phyloP scores from a whole-genome alignment of 2,888 invertebrate genomes.

The Taphrorychus bicolor region DNA sequence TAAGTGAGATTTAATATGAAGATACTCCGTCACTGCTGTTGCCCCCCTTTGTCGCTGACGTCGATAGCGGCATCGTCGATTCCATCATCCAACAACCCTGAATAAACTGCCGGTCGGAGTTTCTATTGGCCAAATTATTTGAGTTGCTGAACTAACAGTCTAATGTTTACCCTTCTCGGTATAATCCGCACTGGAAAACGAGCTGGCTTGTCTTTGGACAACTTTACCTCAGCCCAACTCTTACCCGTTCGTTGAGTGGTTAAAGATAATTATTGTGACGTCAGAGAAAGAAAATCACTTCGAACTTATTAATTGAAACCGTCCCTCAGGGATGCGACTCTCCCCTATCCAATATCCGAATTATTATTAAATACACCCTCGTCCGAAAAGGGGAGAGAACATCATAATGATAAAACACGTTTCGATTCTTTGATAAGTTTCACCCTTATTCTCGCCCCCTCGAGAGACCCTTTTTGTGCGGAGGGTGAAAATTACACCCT shows the following conservation, averaged over 20 bases:
- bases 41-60: not conserved
- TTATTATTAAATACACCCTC: conserved; percentile 34
- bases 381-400: conserved; percentile 20
- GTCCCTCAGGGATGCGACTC: not conserved
- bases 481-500: conserved; percentile 49
- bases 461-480: conserved; percentile 21
- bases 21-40: not conserved
- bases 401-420: conserved; percentile 54
- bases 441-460: conserved; percentile 40
- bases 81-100: conserved; percentile 50
- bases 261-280: not conserved
- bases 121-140: conserved; percentile 61
- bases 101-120: conserved; percentile 56
- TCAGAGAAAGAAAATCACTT: conserved; percentile 5
- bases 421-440: conserved; percentile 52
- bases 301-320: conserved; percentile 15
- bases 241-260: not conserved
- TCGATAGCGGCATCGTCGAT: conserved; percentile 32
- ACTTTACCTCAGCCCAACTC: not conserved
- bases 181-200: conserved; percentile 58
- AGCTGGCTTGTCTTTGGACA: conserved; percentile 54
- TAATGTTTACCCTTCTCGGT: conserved; percentile 56
- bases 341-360: conserved; percentile 28
- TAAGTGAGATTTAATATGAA: not conserved
- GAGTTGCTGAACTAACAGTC: conserved; percentile 62